Evolutionary conservation across 2,888 invertebrate species (phyloP), one percentile per base, ranked within the genome.

Genomic region (Epinotia nisella): DNA sequence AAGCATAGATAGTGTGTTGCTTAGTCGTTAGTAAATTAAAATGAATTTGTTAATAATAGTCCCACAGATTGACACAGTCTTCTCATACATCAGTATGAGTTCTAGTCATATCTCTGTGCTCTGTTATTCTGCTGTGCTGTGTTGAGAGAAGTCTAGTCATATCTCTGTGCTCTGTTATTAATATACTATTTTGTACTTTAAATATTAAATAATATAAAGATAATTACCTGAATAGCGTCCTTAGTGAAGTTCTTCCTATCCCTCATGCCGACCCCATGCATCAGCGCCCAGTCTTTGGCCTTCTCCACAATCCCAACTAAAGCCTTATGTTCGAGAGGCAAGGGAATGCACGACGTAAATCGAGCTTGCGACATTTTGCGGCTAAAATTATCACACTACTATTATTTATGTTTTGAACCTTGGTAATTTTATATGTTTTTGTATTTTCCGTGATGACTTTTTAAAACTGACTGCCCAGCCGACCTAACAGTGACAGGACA

Each of bases 251-350:
- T 92, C 49, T 94, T 94, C 86, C 94, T 96, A 45, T 96, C 96
- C 74, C 97, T 94, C 96, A 97, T 97, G 1, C 95, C 96, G 61
- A 96, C 96, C 10, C 97, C 97, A 86, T 97, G 97, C 96, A 97
- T 96, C 45, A 97, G 85, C 0, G 97, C 97, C 96, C 96, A 97
- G 86, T 97, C 97, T 86, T 96, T 97, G 0, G 97, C 95, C 86
- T 96, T 97, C 73, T 95, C 94, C 1, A 96, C 94, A 41, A 97
- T 89, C 76, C 95, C 96, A 17, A 94, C 82, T 62, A 98, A 90
- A n/a, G 94, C 89, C 71, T 95, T 94, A 19, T 95, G 90, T 0
- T 95, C 92, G 72, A 98, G 83, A 1, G 97, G 97, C 75, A 97
- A 79, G 4, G 95, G 91, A 73, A 97, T 84, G 82, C 95, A 95